Percentiles rank a stretch among this genome's conserved stretches.
These are phyloP conservation scores for Horisme vitalbata DNA, from an alignment of 2,888 invertebrate species.

Conservation along the genomic window DNA sequence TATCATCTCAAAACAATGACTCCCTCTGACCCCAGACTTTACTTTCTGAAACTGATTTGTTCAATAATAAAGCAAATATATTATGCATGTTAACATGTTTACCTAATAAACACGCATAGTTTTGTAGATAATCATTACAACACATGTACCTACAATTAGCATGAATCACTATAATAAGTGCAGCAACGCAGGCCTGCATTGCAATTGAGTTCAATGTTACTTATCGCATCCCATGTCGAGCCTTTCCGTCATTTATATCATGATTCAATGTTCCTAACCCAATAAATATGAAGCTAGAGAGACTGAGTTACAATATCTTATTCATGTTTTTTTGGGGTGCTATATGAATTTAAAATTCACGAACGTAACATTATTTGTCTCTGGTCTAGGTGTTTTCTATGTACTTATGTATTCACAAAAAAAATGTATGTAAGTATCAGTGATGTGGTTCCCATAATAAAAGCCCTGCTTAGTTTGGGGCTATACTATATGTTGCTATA, in stretches of 20 bases:
- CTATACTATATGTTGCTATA: no score
- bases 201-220: constrained; percentile 27
- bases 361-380: no score
- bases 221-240: constrained; percentile 19
- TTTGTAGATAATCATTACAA: constrained; percentile 4
- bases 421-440: no score
- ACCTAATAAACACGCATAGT: neutral
- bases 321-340: no score
- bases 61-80: no score
- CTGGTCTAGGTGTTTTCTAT: no score
- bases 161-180: constrained; percentile 29
- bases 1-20: neutral
- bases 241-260: constrained; percentile 21
- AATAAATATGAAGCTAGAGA: neutral
- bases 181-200: constrained; percentile 4
- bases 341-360: no score
- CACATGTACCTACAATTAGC: constrained; percentile 11
- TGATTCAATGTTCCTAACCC: constrained; percentile 9
- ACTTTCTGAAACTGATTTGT: neutral
- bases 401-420: no score
- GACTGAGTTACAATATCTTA: no score
- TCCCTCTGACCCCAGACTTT: neutral
- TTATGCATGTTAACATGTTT: no score
- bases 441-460: no score
- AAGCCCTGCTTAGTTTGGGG: no score